Evolutionary conservation across 2,113 vertebrate genomes (phyloP), one percentile per base, ranked within the genome.

Genomic region (Dasyornis broadbenti): DNA sequence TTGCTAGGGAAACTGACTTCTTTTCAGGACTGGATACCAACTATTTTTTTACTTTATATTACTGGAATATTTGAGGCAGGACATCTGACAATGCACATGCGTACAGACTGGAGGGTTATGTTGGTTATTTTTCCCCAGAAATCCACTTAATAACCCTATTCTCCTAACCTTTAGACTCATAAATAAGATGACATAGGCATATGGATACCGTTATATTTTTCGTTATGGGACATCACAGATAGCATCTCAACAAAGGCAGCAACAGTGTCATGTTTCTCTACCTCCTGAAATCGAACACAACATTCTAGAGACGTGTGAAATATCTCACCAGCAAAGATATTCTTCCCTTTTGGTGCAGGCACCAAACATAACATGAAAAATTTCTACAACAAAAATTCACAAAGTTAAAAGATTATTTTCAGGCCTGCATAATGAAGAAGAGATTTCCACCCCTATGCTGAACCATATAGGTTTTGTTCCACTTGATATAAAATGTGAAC

Each of bases 261-360:
- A 15, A 35, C 7, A 50, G 16, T 37, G 3, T 68, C 6, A 8
- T 0, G 0, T 22, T 72, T 89, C 40, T 90, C n/a, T 24, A 11
- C 18, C 21, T 44, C 19, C 23, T 39, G 26, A 69, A 77, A 84
- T 0, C 5, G 9, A 73, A 61, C 5, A 10, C 9, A 35, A 7
- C 26, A 33, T 79, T 73, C 16, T 31, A 90, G 70, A 75, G 10
- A 20, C 20, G 11, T 56, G 35, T 21, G 31, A 64, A 68, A 73
- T 9, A 68, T n/a, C 35, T 60, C 15, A 50, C 4, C 13, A 30
- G 17, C 11, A 80, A 64, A 45, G n/a, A 59, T 5, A 27, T 27
- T 15, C 26, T 35, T 37, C 9, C 11, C 27, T 40, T 80, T 37
- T 73, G 50, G 7, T 42, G 12, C 40, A 30, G 33, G 22, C 10